Percentiles rank a stretch among this genome's conserved stretches.
Conservation (phyloP, 2,888 invertebrate species). For the Scaptomyza tumidula region DNA sequence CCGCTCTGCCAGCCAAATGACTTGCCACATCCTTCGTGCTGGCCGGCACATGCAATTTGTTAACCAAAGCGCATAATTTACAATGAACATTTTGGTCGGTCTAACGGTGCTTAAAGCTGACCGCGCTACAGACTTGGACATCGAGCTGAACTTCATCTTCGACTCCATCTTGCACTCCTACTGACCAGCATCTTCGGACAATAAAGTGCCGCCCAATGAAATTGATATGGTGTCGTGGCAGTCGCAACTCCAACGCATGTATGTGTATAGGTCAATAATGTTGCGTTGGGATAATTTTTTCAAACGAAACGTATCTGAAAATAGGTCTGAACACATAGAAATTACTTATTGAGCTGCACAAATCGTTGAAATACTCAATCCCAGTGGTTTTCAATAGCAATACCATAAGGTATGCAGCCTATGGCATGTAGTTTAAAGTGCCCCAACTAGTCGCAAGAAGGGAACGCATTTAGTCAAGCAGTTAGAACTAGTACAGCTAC, state of each 20-base stretch:
- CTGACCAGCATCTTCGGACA: background rate
- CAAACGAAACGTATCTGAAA: too few species aligned
- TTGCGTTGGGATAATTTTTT: background rate
- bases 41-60: slow-evolving; percentile 74
- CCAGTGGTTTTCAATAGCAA: too few species aligned
- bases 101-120: slow-evolving; percentile 56
- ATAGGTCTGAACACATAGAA: background rate
- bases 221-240: slow-evolving; percentile 26
- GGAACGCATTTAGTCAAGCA: slow-evolving; percentile 9
- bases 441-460: slow-evolving; percentile 6
- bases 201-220: slow-evolving; percentile 4
- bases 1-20: slow-evolving; percentile 37
- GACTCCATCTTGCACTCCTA: slow-evolving; percentile 1
- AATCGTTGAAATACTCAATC: background rate
- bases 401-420: background rate
- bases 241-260: background rate
- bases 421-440: slow-evolving; percentile 47
- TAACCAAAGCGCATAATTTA: slow-evolving; percentile 78
- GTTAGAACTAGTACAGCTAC: slow-evolving; percentile 3
- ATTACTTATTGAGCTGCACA: background rate
- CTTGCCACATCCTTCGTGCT: slow-evolving; percentile 69
- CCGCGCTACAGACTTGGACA: slow-evolving; percentile 47
- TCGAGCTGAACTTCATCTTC: slow-evolving; percentile 21
- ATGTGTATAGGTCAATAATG: background rate
- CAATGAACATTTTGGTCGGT: slow-evolving; percentile 64